Base-by-base conservation (phyloP, 1,140 invertebrate genomes). In the Cydia pomonella region DNA sequence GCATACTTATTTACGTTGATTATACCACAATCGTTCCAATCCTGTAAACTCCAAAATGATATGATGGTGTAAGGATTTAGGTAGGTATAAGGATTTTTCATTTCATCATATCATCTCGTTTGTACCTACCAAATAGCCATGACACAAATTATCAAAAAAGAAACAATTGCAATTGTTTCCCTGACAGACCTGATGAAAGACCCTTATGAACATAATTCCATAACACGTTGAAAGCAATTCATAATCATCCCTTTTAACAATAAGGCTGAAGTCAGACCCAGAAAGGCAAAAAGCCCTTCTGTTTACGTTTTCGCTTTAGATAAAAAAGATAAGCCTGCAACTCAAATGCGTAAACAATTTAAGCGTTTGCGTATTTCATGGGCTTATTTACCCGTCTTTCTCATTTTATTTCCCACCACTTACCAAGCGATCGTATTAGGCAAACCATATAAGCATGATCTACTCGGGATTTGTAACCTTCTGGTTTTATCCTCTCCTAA, bases 281-380 rank as follows among this genome's bases (percentile, higher is more conserved):
- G 64, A 69, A 69, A n/a, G 25, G 33, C 64, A 69, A 33, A 69
- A 69, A 69, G 27, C 64, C 64, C 64, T 38, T 69, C 23, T 64
- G 64, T 69, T 69, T 41, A 69, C 53, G 64, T 33, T 69, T 69
- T 69, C 64, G n/a, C 27, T 33, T 69, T 5, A 69, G 9, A 33
- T 69, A 69, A 69, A 69, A 69, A 69, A 69, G 27, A 33, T 69
- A 69, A 69, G 64, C 29, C 64, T 69, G 63, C 63, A 64, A 41
- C 64, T 69, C 64, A 69, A 69, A 69, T 38, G 64, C 64, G 64
- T 69, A 69, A 69, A 69, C 64, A 69, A 69, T 69, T 69, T 23
- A 69, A 69, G 29, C 27, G 64, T 69, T 18, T 69, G 64, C 64
- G 64, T 69, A 33, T 33, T 69, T 69, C 64, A 29, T 29, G 64